Conservation (phyloP, 1,140 invertebrate species). For the Brachionus rotundiformis region DNA sequence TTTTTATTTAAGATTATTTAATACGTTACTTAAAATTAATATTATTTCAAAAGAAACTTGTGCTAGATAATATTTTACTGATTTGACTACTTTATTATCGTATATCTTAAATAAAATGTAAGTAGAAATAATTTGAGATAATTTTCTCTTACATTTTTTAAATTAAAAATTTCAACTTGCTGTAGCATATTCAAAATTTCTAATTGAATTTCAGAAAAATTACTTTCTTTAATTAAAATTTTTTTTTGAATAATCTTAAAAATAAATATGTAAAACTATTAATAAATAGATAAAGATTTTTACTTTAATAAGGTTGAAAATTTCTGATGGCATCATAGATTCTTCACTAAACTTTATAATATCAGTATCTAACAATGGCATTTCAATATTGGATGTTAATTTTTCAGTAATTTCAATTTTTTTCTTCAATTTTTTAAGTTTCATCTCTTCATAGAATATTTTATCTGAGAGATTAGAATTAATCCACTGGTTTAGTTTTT, state of each 20-base stretch:
- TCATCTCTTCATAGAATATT: constrained; percentile 44
- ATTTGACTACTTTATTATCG: constrained; percentile 15
- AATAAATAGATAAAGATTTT: too few species aligned
- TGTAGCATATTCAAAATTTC: neutral
- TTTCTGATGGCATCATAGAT: constrained; percentile 25
- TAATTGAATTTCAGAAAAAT: neutral
- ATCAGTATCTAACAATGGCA: neutral
- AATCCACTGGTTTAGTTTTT: constrained; percentile 48
- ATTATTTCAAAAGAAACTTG: constrained; percentile 15
- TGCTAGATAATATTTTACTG: constrained; percentile 31
- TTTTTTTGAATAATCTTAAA: constrained; percentile 8
- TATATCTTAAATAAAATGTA: neutral
- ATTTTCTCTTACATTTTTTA: constrained; percentile 4
- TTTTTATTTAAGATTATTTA: neutral
- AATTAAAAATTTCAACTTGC: neutral
- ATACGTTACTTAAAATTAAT: neutral
- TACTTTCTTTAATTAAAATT: neutral
- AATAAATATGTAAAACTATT: neutral
- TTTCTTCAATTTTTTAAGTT: constrained; percentile 35
- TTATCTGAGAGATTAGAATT: neutral
- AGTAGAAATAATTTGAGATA: neutral
- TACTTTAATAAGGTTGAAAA: constrained; percentile 10
- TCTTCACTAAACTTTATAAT: neutral
- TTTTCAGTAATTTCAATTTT: constrained; percentile 3
- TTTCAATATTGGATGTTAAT: neutral